Percentiles rank a stretch among this genome's conserved stretches.
phyloP scores from a whole-genome alignment of 2,797 vertebrate genomes.

The Enteromius paludinosus region DNA sequence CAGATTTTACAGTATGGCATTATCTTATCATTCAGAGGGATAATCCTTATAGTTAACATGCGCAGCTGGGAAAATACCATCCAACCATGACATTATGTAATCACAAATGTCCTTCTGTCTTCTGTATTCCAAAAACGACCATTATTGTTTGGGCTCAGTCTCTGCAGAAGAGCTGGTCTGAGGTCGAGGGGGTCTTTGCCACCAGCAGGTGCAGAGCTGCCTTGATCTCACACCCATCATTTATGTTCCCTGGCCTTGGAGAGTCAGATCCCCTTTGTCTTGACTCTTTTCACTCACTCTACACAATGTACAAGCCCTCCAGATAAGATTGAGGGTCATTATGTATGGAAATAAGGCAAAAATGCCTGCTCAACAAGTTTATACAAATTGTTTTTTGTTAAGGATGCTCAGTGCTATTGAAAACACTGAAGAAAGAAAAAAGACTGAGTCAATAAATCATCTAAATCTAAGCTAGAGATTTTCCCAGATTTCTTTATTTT shows the following conservation, averaged over 20 bases:
- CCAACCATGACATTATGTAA: background rate
- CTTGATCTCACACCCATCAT: constrained; percentile 29
- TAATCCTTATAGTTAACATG: background rate
- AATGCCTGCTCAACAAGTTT: constrained; percentile 87
- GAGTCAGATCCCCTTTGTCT: constrained; percentile 73
- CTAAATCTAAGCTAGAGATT: background rate
- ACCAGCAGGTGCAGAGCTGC: constrained; percentile 34
- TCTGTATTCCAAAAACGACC: background rate
- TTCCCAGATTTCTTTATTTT: background rate
- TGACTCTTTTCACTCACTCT: constrained; percentile 86
- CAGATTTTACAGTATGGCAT: background rate
- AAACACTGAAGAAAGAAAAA: constrained; percentile 45
- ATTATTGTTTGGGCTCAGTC: constrained; percentile 4
- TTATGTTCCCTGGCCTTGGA: constrained; percentile 10
- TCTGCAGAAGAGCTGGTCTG: background rate
- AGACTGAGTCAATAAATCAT: constrained; percentile 72
- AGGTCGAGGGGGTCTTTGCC: constrained; percentile 3
- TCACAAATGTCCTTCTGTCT: constrained; percentile 6
- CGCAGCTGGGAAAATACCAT: background rate
- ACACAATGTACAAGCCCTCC: constrained; percentile 80
- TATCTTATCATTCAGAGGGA: background rate
- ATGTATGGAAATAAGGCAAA: constrained; percentile 88
- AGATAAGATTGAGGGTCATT: constrained; percentile 87
- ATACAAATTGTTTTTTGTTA: constrained; percentile 85
- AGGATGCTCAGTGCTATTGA: constrained; percentile 79